These are phyloP conservation scores for Andrena minutula DNA, from an alignment of 2,888 invertebrate species.

Conservation along the genomic window DNA sequence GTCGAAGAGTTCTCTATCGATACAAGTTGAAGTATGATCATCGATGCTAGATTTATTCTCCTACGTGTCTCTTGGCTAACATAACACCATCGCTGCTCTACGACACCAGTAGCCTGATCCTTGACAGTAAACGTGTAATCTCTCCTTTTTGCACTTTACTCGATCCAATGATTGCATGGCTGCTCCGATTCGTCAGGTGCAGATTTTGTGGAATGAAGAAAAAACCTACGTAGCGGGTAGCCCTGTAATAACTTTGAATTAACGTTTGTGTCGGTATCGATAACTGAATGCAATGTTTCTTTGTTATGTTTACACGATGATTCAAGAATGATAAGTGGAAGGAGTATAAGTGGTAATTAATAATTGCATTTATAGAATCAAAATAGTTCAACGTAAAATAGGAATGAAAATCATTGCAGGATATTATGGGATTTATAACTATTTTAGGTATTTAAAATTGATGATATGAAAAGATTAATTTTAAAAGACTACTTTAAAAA, in stretches of 20 bases:
- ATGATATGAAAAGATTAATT: no score
- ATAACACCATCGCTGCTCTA: no score
- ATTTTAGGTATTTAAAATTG: no score
- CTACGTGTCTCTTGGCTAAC: not conserved
- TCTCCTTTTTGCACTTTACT: slow-evolving; percentile 6
- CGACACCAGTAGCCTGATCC: not conserved
- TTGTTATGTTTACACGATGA: not conserved
- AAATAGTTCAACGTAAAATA: no score
- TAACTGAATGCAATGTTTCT: no score
- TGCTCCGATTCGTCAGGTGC: not conserved
- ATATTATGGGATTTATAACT: no score
- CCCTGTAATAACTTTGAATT: not conserved
- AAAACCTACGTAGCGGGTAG: not conserved
- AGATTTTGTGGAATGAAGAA: not conserved
- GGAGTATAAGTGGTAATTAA: no score
- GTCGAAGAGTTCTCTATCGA: not conserved
- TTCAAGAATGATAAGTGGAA: not conserved
- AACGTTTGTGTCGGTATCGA: not conserved
- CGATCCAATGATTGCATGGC: not conserved
- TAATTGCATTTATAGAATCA: no score
- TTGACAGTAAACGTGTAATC: not conserved
- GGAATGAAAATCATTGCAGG: no score
- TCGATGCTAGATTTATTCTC: no score
- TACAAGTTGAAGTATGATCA: slow-evolving; percentile 31
- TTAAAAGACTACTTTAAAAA: no score